Evolutionary conservation across 92 coral and sea anemone species (phyloP).

Genomic region (Muricea muricata): DNA sequence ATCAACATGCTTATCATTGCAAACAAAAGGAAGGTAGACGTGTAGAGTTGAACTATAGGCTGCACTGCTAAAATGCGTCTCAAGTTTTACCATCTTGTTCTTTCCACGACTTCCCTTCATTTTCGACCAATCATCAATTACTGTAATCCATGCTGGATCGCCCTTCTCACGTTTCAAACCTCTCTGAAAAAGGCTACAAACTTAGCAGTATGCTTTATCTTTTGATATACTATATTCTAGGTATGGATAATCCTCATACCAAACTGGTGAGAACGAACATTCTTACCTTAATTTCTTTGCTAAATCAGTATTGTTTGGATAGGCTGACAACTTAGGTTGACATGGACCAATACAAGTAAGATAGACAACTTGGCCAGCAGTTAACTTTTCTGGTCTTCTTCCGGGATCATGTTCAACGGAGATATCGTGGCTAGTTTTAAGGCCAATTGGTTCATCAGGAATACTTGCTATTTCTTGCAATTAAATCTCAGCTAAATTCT

Average conservation of each 20-base stretch:
- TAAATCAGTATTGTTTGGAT: background rate
- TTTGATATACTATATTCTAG: background rate
- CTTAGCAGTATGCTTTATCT: background rate
- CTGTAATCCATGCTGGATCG: conserved; percentile 5
- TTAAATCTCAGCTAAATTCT: background rate
- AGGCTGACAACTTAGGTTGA: background rate
- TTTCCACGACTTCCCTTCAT: no score
- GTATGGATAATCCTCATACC: background rate
- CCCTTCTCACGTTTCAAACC: background rate
- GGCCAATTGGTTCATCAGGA: background rate
- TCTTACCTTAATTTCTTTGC: background rate
- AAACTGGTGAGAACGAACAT: background rate
- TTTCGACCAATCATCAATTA: background rate
- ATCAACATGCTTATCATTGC: no score
- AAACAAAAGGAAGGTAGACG: no score
- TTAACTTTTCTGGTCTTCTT: background rate
- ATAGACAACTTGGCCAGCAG: background rate
- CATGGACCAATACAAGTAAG: background rate
- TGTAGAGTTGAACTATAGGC: no score
- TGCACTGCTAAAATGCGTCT: no score
- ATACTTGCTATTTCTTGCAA: conserved; percentile 23
- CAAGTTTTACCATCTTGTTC: no score
- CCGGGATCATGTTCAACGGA: background rate
- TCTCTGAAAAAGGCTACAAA: background rate
- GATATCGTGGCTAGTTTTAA: background rate